phyloP scores from a whole-genome alignment of 1,140 invertebrate species.

The Magallana gigas region DNA sequence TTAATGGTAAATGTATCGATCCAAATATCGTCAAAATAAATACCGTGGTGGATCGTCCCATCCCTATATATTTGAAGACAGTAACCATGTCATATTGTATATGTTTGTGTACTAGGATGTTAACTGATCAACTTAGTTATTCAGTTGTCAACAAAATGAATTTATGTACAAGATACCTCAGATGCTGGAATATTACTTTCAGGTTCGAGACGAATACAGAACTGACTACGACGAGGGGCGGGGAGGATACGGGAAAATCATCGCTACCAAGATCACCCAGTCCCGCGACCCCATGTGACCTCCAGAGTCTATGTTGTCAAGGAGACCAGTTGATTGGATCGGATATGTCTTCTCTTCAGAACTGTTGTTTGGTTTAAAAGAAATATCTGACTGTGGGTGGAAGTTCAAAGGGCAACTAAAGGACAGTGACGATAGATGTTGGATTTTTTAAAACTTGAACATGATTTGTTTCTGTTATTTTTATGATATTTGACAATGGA shows the following conservation, averaged over 20 bases:
- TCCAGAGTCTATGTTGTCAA: neutral
- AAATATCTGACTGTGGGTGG: neutral
- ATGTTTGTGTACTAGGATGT: neutral
- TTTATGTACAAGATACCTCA: too few relatives aligned
- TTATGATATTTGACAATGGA: too few relatives aligned
- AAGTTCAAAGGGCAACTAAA: neutral
- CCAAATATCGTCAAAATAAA: too few relatives aligned
- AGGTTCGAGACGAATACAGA: conserved; percentile 98
- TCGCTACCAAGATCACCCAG: conserved; percentile 83
- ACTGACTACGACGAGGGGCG: conserved; percentile 97
- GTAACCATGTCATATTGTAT: too few relatives aligned
- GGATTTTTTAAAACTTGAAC: neutral
- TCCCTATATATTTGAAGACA: too few relatives aligned
- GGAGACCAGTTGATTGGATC: neutral
- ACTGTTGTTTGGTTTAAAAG: neutral
- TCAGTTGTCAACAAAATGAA: too few relatives aligned
- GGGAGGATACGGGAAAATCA: conserved; percentile 97
- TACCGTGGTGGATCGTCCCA: too few relatives aligned
- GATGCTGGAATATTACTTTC: conserved; percentile 43
- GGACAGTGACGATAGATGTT: neutral
- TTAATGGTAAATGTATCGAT: too few relatives aligned
- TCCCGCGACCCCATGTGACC: conserved; percentile 38
- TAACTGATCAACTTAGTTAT: neutral
- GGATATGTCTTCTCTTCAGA: neutral
- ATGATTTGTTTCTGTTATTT: too few relatives aligned